These are phyloP conservation scores for Oxygymnocypris stewartii DNA, from an alignment of 2,113 vertebrate species.

Conservation along the genomic window DNA sequence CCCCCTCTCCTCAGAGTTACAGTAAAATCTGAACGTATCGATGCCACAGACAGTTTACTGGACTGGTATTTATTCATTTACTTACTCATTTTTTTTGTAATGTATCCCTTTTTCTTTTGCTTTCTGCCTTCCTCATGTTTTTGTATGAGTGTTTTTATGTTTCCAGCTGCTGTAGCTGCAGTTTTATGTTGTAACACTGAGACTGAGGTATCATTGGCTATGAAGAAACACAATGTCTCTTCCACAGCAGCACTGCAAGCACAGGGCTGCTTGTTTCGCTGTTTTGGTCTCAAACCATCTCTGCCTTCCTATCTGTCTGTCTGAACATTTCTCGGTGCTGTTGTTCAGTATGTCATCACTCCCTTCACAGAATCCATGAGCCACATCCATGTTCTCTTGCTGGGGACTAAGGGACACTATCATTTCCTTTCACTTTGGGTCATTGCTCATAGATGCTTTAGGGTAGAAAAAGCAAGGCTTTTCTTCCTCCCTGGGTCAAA, in stretches of 20 bases:
- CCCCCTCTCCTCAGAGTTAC: conserved; percentile 58
- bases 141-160: conserved; percentile 24
- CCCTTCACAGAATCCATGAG: conserved; percentile 30
- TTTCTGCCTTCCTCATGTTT: conserved; percentile 10
- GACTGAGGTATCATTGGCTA: conserved; percentile 24
- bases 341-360: conserved; percentile 24
- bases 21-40: conserved; percentile 55
- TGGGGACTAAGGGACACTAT: conserved; percentile 25
- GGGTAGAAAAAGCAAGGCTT: background rate
- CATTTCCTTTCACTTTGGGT: conserved; percentile 15
- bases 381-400: conserved; percentile 38
- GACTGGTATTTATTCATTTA: conserved; percentile 59
- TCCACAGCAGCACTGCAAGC: conserved; percentile 37
- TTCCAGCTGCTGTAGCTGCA: conserved; percentile 26
- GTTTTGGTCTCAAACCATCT: conserved; percentile 27
- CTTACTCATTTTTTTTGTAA: conserved; percentile 34
- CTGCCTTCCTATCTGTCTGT: conserved; percentile 21
- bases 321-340: conserved; percentile 1
- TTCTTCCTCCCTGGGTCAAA: background rate
- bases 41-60: conserved; percentile 52
- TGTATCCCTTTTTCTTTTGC: conserved; percentile 22
- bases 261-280: conserved; percentile 12
- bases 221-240: conserved; percentile 5
- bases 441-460: conserved; percentile 27
- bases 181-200: conserved; percentile 36